Evolutionary conservation across 64 coral and sea anemone species (phyloP), one percentile per base, ranked within the genome.

Genomic region (Catalaphyllia jardinei): DNA sequence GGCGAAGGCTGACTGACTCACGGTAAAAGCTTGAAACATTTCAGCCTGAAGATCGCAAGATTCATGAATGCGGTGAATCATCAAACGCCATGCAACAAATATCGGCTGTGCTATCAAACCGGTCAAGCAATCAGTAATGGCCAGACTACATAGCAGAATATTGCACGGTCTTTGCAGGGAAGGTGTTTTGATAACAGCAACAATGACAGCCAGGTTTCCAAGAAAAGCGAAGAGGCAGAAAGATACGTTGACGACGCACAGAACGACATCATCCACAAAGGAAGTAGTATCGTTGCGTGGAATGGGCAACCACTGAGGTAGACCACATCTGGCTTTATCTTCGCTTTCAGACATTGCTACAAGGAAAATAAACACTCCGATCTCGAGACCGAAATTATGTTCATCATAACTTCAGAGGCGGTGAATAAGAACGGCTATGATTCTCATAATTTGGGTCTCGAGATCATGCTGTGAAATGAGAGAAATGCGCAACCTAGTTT

Each of bases 111-210:
- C 24, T 14, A 79, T 19, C 76, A 79, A 80, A 80, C 78, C 27
- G 25, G 78, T 80, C 28, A 80, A 52, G 31, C 78, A 80, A 61
- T 80, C 78, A 60, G 78, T 31, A 61, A 14, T n/a, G 25, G 78
- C 78, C 78, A 80, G 22, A 80, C 78, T 35, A 17, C 78, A 80
- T 25, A 80, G 78, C 49, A 80, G 59, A 39, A 65, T 82, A 82
- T 35, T 82, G 31, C 29, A 29, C 17, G 60, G 79, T 38, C 16
- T 33, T 82, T 82, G 79, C 19, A 82, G 61, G 10, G 79, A 39
- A 24, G 79, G 60, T 20, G 29, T 82, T 19, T 82, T 82, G 59
- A 64, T 38, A 63, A 82, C 17, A 20, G 79, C 79, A 11, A 65
- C 10, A 63, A 82, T 65, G 52, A 82, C 9, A 22, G 79, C 60